Percentiles rank a stretch among this genome's conserved stretches.
phyloP scores from a whole-genome alignment of 2,797 vertebrate genomes.

The Garrulus glandarius region DNA sequence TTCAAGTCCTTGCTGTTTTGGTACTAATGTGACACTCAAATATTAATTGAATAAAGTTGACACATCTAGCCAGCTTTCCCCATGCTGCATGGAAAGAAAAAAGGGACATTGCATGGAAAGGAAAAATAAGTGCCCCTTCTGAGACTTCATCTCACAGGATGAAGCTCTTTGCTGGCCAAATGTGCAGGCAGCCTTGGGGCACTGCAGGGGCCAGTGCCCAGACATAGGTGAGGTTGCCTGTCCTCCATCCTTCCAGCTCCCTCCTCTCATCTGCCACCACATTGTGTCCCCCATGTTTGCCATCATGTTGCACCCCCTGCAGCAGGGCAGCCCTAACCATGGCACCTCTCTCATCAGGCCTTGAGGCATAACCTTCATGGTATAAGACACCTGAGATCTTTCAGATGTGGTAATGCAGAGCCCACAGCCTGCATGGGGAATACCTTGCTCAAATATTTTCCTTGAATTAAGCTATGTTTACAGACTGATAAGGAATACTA shows the following conservation, averaged over 20 bases:
- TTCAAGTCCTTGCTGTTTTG: not conserved
- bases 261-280: not conserved
- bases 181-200: not conserved
- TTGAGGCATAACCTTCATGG: fast-evolving
- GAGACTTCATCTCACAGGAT: not conserved
- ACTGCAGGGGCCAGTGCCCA: not conserved
- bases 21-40: not conserved
- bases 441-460: conserved; percentile 39
- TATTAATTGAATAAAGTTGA: not conserved
- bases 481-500: conserved; percentile 20
- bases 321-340: not conserved
- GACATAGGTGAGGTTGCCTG: not conserved
- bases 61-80: not conserved
- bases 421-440: not conserved
- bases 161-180: not conserved
- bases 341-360: fast-evolving
- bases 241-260: not conserved
- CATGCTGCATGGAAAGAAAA: not conserved
- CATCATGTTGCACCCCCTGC: fast-evolving
- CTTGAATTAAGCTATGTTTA: not conserved
- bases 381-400: not conserved
- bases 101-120: not conserved
- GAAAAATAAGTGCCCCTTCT: not conserved
- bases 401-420: not conserved
- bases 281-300: fast-evolving